Percentiles rank a stretch among this genome's conserved stretches.
Evolutionary conservation across 2,888 invertebrate species (phyloP).

Genomic region (Ormyrus labotus): DNA sequence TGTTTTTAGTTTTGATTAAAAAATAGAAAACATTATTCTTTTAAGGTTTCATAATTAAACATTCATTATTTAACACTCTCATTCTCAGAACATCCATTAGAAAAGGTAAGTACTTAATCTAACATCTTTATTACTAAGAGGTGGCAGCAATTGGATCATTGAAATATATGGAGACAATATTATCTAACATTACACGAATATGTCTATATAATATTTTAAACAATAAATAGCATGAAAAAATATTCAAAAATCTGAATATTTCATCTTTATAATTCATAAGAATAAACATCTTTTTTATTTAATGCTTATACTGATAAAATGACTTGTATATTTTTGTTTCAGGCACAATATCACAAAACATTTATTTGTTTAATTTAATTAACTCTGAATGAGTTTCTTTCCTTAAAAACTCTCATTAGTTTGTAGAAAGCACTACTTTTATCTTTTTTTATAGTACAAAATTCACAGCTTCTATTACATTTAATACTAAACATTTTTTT

Average conservation of each 20-base stretch:
- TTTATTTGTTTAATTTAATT: no score
- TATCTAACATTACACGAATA: conserved; percentile 6
- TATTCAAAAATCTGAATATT: conserved; percentile 18
- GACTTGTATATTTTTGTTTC: no score
- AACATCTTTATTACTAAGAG: not conserved
- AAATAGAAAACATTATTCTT: not conserved
- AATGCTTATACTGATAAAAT: no score
- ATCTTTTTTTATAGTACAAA: no score
- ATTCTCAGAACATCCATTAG: not conserved
- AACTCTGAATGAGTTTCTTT: no score
- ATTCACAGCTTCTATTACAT: no score
- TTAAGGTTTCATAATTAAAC: not conserved
- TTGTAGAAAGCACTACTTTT: no score
- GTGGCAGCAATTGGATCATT: not conserved
- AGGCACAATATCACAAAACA: no score
- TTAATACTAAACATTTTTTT: no score
- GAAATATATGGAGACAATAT: conserved; percentile 18
- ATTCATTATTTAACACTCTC: not conserved
- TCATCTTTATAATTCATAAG: conserved; percentile 15
- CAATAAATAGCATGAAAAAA: conserved; percentile 17
- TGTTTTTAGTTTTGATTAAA: not conserved
- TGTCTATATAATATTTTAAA: conserved; percentile 26
- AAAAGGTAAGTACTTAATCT: not conserved
- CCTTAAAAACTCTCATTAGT: no score
- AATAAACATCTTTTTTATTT: conserved; percentile 15